A percentile compares a stretch with the other conserved stretches of the same genome.
Conservation (phyloP, 2,888 invertebrate genomes). For the Parnassius glacialis region DNA sequence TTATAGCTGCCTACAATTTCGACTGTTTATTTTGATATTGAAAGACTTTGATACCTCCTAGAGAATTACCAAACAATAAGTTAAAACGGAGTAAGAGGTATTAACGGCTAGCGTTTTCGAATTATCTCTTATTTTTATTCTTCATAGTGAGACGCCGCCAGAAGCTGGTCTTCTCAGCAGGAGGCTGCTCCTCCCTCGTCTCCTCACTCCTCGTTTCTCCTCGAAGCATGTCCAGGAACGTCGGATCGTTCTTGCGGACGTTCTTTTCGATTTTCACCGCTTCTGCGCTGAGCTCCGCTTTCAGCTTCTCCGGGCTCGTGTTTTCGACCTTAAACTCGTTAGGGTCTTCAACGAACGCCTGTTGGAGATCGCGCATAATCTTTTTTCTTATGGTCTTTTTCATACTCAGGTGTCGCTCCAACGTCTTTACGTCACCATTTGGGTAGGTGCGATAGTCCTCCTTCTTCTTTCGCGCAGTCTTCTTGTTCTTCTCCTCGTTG, state of each 20-base stretch:
- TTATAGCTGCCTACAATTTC: conserved; percentile 14
- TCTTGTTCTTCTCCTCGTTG: conserved; percentile 78
- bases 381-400: conserved; percentile 92
- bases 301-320: conserved; percentile 84
- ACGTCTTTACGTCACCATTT: conserved; percentile 86
- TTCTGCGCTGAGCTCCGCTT: conserved; percentile 84
- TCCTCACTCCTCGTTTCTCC: conserved; percentile 79
- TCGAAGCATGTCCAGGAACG: conserved; percentile 85
- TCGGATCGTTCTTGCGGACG: conserved; percentile 79
- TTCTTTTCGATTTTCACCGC: conserved; percentile 83
- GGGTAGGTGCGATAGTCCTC: conserved; percentile 85
- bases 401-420: conserved; percentile 92
- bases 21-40: no score
- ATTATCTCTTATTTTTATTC: conserved; percentile 84
- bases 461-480: conserved; percentile 81
- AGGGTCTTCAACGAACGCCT: conserved; percentile 86
- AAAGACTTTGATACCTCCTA: conserved; percentile 3
- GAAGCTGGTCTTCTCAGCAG: conserved; percentile 83
- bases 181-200: conserved; percentile 68
- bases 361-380: conserved; percentile 91
- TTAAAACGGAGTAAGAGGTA: conserved; percentile 50
- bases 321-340: conserved; percentile 87
- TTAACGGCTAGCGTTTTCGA: conserved; percentile 35
- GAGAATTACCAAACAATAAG: conserved; percentile 26
- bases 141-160: conserved; percentile 87